phyloP scores from a whole-genome alignment of 2,797 vertebrate genomes.

The Allobates femoralis region DNA sequence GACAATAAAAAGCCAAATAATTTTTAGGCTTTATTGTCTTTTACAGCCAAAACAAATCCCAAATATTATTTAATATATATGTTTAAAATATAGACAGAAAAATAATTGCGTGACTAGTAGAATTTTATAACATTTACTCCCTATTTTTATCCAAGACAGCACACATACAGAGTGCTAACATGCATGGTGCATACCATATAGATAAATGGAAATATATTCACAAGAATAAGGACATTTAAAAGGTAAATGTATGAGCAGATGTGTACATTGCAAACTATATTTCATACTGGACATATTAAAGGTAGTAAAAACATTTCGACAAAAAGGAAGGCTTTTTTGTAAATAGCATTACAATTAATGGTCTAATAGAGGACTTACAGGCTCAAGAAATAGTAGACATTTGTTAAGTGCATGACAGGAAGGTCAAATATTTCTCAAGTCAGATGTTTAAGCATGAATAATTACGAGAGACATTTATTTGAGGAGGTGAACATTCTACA shows the following conservation, averaged over 20 bases:
- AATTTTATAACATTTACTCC: neutral
- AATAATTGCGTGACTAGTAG: neutral
- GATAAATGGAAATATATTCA: neutral
- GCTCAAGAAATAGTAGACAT: conserved; percentile 26
- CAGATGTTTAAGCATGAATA: conserved; percentile 48
- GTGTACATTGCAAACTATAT: neutral
- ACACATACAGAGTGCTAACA: neutral
- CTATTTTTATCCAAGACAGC: neutral
- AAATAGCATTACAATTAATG: conserved; percentile 8
- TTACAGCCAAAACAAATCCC: no score
- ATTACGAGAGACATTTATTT: conserved; percentile 46
- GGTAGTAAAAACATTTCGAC: neutral
- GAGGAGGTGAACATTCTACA: conserved; percentile 39
- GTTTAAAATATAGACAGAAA: neutral
- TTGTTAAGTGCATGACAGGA: conserved; percentile 43
- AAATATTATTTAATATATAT: no score
- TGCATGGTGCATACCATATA: neutral
- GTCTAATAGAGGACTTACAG: conserved; percentile 35
- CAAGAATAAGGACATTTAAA: neutral
- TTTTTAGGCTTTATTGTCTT: no score
- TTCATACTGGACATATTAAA: neutral
- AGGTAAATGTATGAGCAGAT: neutral
- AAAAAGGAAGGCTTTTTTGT: neutral
- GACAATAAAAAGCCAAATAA: no score
- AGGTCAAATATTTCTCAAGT: conserved; percentile 52